Evolutionary conservation across 2,888 invertebrate species (phyloP).

Genomic region (Dicycla oo): DNA sequence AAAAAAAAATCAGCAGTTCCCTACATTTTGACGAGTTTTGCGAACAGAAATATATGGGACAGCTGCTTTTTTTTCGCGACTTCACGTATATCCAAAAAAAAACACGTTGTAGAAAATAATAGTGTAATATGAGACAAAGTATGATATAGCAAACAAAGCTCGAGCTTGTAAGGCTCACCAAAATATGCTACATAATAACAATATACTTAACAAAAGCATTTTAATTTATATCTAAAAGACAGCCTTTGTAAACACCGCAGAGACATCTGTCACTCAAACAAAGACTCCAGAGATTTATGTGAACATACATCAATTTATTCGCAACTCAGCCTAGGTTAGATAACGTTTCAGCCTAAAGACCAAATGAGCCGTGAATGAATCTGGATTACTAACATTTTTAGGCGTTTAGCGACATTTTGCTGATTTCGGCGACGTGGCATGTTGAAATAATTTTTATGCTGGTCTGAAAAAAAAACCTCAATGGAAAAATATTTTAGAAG

Average conservation of each 20-base stretch:
- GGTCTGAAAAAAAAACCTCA: neutral
- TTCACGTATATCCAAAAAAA: no score
- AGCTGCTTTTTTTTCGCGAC: no score
- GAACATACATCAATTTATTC: constrained; percentile 34
- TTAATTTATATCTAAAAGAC: constrained; percentile 6
- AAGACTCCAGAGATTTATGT: constrained; percentile 24
- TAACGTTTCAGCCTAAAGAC: constrained; percentile 24
- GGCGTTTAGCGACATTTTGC: constrained; percentile 22
- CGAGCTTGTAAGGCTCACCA: neutral
- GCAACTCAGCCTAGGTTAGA: constrained; percentile 31
- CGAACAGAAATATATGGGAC: no score
- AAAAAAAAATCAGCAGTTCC: no score
- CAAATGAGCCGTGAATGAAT: constrained; percentile 46
- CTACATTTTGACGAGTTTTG: no score
- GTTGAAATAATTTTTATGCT: constrained; percentile 25
- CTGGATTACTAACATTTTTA: constrained; percentile 24
- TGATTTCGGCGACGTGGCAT: constrained; percentile 12
- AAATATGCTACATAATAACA: neutral
- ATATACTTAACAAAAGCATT: constrained; percentile 1
- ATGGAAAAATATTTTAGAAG: neutral
- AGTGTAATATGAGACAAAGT: no score
- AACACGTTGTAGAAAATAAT: no score
- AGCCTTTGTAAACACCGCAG: neutral
- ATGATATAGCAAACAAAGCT: no score
- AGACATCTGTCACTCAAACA: constrained; percentile 28